phyloP scores from a whole-genome alignment of 2,797 vertebrate species.

The Myotis findleyi region DNA sequence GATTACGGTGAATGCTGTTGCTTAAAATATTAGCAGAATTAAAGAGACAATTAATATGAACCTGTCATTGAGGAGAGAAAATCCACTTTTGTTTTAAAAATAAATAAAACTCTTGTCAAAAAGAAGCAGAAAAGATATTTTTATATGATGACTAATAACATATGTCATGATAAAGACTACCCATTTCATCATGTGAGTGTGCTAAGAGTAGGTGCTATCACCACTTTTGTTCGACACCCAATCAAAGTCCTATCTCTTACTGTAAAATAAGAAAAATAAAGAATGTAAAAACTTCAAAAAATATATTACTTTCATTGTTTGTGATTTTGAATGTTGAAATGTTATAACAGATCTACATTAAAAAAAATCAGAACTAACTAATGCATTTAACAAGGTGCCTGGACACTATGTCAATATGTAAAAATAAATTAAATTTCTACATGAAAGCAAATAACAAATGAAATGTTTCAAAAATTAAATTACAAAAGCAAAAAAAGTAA shows the following conservation, averaged over 20 bases:
- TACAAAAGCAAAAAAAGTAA: background rate
- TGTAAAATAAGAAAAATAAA: background rate
- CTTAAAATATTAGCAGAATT: background rate
- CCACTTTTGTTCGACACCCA: background rate
- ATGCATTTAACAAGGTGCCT: background rate
- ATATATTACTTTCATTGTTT: background rate
- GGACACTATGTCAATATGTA: background rate
- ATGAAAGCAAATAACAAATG: background rate
- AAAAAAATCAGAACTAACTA: background rate
- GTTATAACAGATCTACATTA: background rate
- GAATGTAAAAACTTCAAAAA: background rate
- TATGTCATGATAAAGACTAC: background rate
- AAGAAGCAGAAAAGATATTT: background rate
- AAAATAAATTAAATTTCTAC: background rate
- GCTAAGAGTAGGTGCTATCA: background rate
- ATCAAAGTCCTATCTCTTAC: background rate
- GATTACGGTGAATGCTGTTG: background rate
- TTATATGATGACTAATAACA: background rate
- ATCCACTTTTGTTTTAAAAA: background rate
- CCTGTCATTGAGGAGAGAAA: background rate
- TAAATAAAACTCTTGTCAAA: background rate
- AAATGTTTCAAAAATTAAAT: background rate
- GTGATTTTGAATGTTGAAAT: background rate
- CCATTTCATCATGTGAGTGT: background rate
- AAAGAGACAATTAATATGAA: background rate